Evolutionary conservation across 64 coral and sea anemone genomes (phyloP), one percentile per base, ranked within the genome.

Genomic region (Catalaphyllia jardinei): DNA sequence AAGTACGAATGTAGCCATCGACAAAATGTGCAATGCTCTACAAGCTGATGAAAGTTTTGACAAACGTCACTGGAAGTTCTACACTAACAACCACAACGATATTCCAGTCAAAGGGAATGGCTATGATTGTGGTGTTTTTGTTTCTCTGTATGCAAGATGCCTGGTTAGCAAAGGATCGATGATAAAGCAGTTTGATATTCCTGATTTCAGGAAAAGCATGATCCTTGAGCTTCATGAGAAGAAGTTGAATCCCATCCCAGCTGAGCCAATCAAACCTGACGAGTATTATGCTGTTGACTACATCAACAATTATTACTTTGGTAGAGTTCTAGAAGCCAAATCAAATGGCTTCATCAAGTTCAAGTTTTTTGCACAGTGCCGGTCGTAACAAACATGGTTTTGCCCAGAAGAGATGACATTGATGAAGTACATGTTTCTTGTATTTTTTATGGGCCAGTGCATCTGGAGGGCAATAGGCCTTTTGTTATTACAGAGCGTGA

Each of bases 161-260:
- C 29, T 74, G 72, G 72, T 74, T 74, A 29, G 28, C 29, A 29
- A 74, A 29, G 72, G 72, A 29, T n/a, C 8, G 72, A 74, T 74
- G 29, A 74, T 74, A n/a, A 74, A 29, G n/a, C 12, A 74, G n/a
- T n/a, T 29, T 29, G 29, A 19, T 31, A 79, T 54, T 31, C 31
- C 77, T 7, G 77, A 79, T 51, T 79, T 79, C 77, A 79, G 77
- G 39, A 79, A 79, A 59, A 25, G 20, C 77, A 79, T 79, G 77
- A 31, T 79, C 18, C 19, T 79, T 19, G 77, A 79, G 20, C 31
- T 79, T 19, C 77, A 79, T 79, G 18, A 79, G 31, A 51, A 52
- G 20, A 79, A 59, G 52, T 4, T 79, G 31, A 20, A 79, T 38
- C 52, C n/a, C 5, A 79, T 51, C 39, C 77, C 77, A 79, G 29